Base-by-base conservation (phyloP, 2,113 vertebrate genomes). In the Sisor rabdophorus region DNA sequence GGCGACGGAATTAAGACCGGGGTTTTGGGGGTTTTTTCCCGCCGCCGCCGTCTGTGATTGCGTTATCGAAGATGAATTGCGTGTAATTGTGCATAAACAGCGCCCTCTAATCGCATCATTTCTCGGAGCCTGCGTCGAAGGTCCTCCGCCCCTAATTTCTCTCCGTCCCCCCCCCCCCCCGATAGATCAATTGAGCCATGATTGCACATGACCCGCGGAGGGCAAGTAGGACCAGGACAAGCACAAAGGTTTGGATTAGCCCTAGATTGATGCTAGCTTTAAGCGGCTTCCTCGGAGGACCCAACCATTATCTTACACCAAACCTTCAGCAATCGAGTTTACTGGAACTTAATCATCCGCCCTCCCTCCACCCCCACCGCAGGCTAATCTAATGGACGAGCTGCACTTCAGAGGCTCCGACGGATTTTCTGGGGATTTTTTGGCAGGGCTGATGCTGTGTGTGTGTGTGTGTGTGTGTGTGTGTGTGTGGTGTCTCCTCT, bases 271-370 rank as follows among this genome's bases (percentile, higher is more conserved):
- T 81, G 81, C 78, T 73, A 73, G 79, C 77, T 81, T 82, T 77
- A 85, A 82, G 79, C 32, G 73, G 76, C 78, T 80, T 82, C 83
- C 77, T 81, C 75, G 17, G 55, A 74, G 58, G 77, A 71, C 73
- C 65, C 3, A 63, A 82, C 79, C 81, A 85, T 83, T 83, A 83
- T 84, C 83, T 79, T 80, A 76, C 83, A 80, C 79, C 77, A 82
- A 81, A 77, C 81, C 79, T 78, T 71, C 54, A 77, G 78, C 83
- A 84, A 84, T 84, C 76, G 80, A 84, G 83, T 84, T 84, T 84
- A 77, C 83, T 77, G 77, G 80, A 84, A 84, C 83, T 83, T 80
- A 83, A 82, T 81, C 81, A 85, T 73, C 70, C 60, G 58, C 76
- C 47, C 16, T 16, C 67, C 68, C 61, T 53, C 64, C 79, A 74